Conservation (phyloP, 2,888 invertebrate species). For the Drymonia ruficornis region DNA sequence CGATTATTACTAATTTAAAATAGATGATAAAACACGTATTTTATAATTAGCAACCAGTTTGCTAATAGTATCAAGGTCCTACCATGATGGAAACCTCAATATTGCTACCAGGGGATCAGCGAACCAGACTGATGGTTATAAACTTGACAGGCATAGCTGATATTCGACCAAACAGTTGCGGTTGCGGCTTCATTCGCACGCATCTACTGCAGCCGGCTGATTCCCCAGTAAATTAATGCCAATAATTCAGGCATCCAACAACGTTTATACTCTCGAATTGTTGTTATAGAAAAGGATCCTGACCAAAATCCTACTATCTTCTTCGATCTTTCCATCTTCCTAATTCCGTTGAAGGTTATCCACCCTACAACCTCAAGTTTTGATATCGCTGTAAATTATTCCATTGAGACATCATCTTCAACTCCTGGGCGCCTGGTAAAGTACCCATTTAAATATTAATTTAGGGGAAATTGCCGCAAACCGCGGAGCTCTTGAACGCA, state of each 20-base stretch:
- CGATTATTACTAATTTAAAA: too few species aligned
- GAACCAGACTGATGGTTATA: neutral
- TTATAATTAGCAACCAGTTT: too few species aligned
- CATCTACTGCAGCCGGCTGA: neutral
- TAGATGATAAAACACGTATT: too few species aligned
- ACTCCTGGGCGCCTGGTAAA: conserved; percentile 20
- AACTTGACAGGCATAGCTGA: neutral
- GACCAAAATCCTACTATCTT: too few species aligned
- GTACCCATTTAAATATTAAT: conserved; percentile 33
- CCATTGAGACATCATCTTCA: conserved; percentile 10
- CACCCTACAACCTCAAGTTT: too few species aligned
- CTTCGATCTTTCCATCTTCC: too few species aligned
- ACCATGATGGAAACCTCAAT: neutral
- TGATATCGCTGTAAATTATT: neutral
- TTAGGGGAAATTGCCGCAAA: conserved; percentile 27
- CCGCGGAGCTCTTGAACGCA: conserved; percentile 25
- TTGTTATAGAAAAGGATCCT: too few species aligned
- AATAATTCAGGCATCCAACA: neutral
- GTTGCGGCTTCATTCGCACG: neutral
- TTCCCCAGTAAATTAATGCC: neutral
- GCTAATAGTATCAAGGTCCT: too few species aligned
- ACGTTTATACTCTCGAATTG: too few species aligned
- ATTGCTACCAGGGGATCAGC: neutral
- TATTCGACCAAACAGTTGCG: conserved; percentile 1
- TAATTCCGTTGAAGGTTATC: too few species aligned